These are phyloP conservation scores for Phaonia tiefii DNA, from an alignment of 2,888 invertebrate species.

Conservation along the genomic window DNA sequence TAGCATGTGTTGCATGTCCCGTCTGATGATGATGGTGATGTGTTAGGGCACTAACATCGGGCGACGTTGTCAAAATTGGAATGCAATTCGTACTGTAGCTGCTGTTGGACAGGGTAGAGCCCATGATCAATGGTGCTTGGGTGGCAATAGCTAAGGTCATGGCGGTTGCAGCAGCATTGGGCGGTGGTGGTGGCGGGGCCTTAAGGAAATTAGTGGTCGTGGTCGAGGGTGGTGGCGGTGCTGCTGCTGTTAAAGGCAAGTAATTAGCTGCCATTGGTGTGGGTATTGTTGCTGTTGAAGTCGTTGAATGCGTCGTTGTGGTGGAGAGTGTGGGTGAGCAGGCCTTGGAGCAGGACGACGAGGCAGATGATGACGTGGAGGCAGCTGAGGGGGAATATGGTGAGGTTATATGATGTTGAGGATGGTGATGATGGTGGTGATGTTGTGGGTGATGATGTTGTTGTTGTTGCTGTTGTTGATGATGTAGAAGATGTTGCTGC, in stretches of 20 bases:
- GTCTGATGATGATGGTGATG: constrained; percentile 71
- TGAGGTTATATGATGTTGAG: constrained; percentile 71
- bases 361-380: constrained; percentile 76
- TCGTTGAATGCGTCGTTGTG: constrained; percentile 75
- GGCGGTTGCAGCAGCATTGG: constrained; percentile 66
- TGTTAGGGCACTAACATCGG: constrained; percentile 54
- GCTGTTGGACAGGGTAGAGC: constrained; percentile 70
- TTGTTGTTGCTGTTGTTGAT: constrained; percentile 65
- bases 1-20: constrained; percentile 65
- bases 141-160: constrained; percentile 72
- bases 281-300: constrained; percentile 77
- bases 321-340: constrained; percentile 76
- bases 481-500: constrained; percentile 66
- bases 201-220: constrained; percentile 68
- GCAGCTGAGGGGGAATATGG: constrained; percentile 74
- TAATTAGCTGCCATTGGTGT: constrained; percentile 71
- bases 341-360: constrained; percentile 77
- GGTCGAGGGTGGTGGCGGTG: constrained; percentile 63
- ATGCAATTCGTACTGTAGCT: constrained; percentile 78
- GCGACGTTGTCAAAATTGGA: constrained; percentile 74
- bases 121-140: constrained; percentile 73
- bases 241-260: constrained; percentile 63
- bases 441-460: constrained; percentile 67
- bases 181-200: constrained; percentile 71
- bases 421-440: constrained; percentile 67